phyloP scores from a whole-genome alignment of 2,113 vertebrate species.

The Gallinago undulata region DNA sequence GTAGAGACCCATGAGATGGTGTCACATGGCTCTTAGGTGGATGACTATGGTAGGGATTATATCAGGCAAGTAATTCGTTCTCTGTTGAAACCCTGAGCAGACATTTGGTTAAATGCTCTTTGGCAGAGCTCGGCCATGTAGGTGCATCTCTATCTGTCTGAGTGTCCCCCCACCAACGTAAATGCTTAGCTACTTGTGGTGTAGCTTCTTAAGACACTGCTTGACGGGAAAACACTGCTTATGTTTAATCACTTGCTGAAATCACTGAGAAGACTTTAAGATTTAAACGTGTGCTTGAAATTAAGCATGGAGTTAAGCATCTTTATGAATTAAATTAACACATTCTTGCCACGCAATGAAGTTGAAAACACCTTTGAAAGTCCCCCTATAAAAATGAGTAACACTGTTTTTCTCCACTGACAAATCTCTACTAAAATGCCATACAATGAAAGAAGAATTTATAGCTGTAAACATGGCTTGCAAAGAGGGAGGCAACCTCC shows the following conservation, averaged over 20 bases:
- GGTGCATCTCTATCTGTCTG: neutral
- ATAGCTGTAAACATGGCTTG: slow-evolving; percentile 66
- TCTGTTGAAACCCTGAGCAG: neutral
- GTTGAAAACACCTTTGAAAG: slow-evolving; percentile 33
- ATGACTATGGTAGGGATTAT: neutral
- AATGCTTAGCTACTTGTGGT: neutral
- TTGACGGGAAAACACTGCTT: neutral
- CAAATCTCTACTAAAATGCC: slow-evolving; percentile 9
- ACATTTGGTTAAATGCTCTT: neutral
- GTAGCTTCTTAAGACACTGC: neutral
- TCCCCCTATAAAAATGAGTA: slow-evolving; percentile 12
- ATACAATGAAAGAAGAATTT: slow-evolving; percentile 69
- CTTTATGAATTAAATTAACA: slow-evolving; percentile 55
- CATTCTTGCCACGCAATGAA: slow-evolving; percentile 30
- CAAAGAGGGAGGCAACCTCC: slow-evolving; percentile 67
- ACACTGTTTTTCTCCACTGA: neutral
- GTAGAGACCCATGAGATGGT: neutral
- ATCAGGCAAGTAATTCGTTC: neutral
- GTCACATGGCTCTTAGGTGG: neutral
- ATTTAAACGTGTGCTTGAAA: slow-evolving; percentile 27
- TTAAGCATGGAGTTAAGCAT: slow-evolving; percentile 8
- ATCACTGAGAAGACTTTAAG: neutral
- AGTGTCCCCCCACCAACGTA: neutral
- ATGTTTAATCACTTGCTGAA: neutral
- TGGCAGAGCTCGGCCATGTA: neutral